Base-by-base conservation (phyloP, 2,888 invertebrate species). In the Serrognathus titanus region DNA sequence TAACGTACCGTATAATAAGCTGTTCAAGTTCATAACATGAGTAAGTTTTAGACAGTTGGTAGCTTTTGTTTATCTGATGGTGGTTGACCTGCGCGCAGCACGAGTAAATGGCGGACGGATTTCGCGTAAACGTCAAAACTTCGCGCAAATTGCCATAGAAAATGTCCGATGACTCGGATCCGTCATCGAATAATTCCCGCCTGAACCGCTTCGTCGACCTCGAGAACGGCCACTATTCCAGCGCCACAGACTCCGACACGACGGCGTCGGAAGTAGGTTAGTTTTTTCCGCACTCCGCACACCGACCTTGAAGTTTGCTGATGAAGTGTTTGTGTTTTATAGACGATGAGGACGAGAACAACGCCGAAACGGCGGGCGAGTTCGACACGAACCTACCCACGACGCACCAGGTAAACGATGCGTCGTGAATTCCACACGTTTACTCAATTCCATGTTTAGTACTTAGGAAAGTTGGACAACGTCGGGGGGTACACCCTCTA, bases 351-450 rank as follows among this genome's bases (percentile, higher is more conserved):
- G 57, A 58, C 6, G 54, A 62, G 40, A 59, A 61, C 10, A 60
- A 39, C 40, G 55, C 48, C 24, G 24, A 31, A 31, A 31, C 24
- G 24, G 24, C 39, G 46, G 71, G 68, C 16, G 65, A 70, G 55
- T 77, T 76, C 58, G 74, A 77, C 58, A 71, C 71, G n/a, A 74
- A 75, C 55, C 60, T 77, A 57, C 77, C 77, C 1, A 75, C 76
- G 39, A 66, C 71, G 11, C 77, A 77, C 63, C 71, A 69, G 61
- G 77, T 76, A 71, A 65, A 54, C 49, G 50, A 38, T 3, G 35
- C 10, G 4, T 35, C 24, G 3, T 5, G 16, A 16, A 16, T 16
- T 16, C 16, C 16, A 3, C 16, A 16, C 2, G 16, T 16, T 16
- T 16, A 16, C 31, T 31, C 36, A n/a, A 7, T n/a, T 12, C n/a